phyloP scores from a whole-genome alignment of 92 coral and sea anemone genomes.

The Phenganax subtilis region DNA sequence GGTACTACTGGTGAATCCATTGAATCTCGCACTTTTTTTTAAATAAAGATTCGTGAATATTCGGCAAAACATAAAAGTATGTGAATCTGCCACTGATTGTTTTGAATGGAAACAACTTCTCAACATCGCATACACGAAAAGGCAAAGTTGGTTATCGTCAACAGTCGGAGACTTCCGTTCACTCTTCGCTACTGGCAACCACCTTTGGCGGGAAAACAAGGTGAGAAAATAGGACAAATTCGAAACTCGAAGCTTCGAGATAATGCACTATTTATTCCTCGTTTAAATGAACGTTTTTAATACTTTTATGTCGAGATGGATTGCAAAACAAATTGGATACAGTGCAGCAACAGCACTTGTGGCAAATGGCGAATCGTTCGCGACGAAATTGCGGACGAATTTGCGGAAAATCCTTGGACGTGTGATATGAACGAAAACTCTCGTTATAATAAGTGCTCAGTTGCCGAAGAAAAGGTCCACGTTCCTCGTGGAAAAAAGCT shows the following conservation, averaged over 20 bases:
- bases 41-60: background rate
- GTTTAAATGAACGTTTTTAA: background rate
- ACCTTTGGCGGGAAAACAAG: background rate
- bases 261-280: background rate
- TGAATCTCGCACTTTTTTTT: background rate
- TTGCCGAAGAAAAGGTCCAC: conserved; percentile 50
- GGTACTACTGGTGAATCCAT: conserved; percentile 1
- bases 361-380: conserved; percentile 83
- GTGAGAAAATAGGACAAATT: background rate
- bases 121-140: background rate
- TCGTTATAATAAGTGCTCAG: conserved; percentile 60
- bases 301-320: conserved; percentile 11
- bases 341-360: conserved; percentile 71
- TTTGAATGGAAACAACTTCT: background rate
- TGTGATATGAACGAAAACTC: conserved; percentile 76
- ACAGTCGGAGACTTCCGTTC: background rate
- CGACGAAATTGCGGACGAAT: conserved; percentile 62
- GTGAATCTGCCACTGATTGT: background rate
- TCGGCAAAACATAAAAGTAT: background rate
- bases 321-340: conserved; percentile 63
- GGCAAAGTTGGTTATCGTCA: background rate
- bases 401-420: conserved; percentile 71
- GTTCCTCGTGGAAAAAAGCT: conserved; percentile 63
- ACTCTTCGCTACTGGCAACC: background rate
- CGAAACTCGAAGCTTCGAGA: background rate